Evolutionary conservation across 2,797 vertebrate species (phyloP).

Genomic region (Diceros bicornis): DNA sequence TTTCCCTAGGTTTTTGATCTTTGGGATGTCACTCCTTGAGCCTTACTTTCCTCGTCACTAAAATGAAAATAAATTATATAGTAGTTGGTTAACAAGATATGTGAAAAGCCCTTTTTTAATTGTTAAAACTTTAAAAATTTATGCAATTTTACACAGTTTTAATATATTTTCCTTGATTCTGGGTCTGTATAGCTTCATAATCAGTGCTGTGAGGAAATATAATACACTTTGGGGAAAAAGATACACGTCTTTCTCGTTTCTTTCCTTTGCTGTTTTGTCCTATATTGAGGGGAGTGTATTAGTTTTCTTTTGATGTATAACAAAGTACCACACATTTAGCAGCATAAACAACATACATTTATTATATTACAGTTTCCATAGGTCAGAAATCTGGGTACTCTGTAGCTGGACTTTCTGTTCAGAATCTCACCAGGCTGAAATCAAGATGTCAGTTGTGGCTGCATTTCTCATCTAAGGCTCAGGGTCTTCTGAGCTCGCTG

Average conservation of each 20-base stretch:
- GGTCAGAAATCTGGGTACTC: neutral
- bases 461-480: neutral
- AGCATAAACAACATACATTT: neutral
- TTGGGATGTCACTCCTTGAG: neutral
- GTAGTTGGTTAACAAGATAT: neutral
- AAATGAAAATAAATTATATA: neutral
- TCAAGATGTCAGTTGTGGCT: neutral
- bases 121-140: neutral
- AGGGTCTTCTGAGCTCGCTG: neutral
- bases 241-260: neutral
- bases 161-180: neutral
- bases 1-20: neutral
- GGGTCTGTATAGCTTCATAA: neutral
- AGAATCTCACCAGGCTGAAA: neutral
- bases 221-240: neutral
- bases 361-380: neutral
- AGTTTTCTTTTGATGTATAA: neutral
- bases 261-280: neutral
- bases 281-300: neutral
- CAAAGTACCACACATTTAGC: neutral
- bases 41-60: conserved; percentile 18
- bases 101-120: neutral
- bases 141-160: neutral
- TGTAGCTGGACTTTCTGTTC: neutral
- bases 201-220: neutral